phyloP scores from a whole-genome alignment of 2,113 vertebrate genomes.

The Dinomys branickii region DNA sequence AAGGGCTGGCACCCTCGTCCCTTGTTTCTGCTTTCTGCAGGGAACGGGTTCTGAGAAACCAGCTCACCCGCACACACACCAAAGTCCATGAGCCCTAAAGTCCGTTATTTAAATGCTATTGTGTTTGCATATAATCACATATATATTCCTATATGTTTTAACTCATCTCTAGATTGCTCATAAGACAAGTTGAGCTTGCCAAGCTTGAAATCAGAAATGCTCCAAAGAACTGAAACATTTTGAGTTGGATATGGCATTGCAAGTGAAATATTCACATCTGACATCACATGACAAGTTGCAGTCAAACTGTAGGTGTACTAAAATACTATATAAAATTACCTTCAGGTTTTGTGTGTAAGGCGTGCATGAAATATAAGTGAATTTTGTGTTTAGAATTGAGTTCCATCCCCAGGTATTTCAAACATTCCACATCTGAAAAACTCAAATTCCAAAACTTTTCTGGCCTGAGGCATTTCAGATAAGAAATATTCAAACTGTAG shows the following conservation, averaged over 20 bases:
- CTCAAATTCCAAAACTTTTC: background rate
- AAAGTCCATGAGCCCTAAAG: background rate
- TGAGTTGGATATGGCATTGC: background rate
- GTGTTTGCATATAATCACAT: background rate
- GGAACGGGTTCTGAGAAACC: background rate
- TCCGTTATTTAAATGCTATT: background rate
- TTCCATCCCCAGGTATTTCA: background rate
- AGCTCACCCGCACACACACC: background rate
- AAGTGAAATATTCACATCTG: background rate
- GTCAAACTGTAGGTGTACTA: background rate
- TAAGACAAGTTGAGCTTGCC: background rate
- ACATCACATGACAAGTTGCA: background rate
- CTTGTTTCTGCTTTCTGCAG: too few relatives aligned
- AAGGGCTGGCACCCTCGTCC: background rate
- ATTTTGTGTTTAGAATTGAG: background rate
- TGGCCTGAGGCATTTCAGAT: background rate
- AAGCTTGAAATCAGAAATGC: background rate
- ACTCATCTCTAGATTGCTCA: background rate
- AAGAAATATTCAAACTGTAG: background rate
- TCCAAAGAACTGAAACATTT: background rate
- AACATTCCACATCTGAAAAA: background rate
- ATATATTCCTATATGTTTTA: background rate
- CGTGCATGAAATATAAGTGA: background rate
- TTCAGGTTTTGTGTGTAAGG: background rate
- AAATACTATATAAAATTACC: background rate